These are phyloP conservation scores for Rotaria sp. DNA, from an alignment of 2,888 invertebrate genomes.

Conservation along the genomic window DNA sequence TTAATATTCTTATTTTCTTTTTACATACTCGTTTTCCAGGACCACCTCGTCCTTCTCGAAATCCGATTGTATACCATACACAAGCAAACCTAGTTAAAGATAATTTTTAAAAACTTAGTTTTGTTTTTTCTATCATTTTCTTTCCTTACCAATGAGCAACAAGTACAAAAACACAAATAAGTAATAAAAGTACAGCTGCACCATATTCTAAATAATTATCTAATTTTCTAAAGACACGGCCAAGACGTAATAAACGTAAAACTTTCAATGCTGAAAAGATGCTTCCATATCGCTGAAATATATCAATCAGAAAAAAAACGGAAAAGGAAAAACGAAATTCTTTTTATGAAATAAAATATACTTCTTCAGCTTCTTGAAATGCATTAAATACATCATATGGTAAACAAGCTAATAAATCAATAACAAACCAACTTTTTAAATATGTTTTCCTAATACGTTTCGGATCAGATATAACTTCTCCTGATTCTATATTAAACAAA, in stretches of 20 bases:
- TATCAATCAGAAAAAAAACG: conserved; percentile 15
- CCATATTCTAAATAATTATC: conserved; percentile 99
- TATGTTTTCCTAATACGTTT: conserved; percentile 71
- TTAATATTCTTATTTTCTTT: no score
- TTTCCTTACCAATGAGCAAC: conserved; percentile 90
- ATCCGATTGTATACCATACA: conserved; percentile 92
- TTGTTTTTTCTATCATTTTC: background rate
- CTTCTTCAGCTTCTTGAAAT: conserved; percentile 92
- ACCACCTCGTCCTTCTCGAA: conserved; percentile 49
- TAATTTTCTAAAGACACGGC: conserved; percentile 92
- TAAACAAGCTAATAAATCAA: conserved; percentile 93
- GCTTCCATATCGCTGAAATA: conserved; percentile 62
- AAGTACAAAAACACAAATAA: conserved; percentile 93
- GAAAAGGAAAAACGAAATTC: background rate
- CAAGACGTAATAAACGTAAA: conserved; percentile 85
- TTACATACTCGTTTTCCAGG: conserved; percentile 41
- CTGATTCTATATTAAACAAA: conserved; percentile 62
- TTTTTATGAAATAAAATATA: conserved; percentile 42
- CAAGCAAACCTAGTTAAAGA: conserved; percentile 64
- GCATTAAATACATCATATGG: conserved; percentile 99
- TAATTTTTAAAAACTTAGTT: background rate
- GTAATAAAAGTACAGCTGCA: conserved; percentile 92
- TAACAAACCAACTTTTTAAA: conserved; percentile 97
- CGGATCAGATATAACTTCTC: conserved; percentile 86
- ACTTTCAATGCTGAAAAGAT: conserved; percentile 98